A percentile compares a stretch with the other conserved stretches of the same genome.
These are phyloP conservation scores for Drymodes brunneopygia DNA, from an alignment of 2,113 vertebrate genomes.

Conservation along the genomic window DNA sequence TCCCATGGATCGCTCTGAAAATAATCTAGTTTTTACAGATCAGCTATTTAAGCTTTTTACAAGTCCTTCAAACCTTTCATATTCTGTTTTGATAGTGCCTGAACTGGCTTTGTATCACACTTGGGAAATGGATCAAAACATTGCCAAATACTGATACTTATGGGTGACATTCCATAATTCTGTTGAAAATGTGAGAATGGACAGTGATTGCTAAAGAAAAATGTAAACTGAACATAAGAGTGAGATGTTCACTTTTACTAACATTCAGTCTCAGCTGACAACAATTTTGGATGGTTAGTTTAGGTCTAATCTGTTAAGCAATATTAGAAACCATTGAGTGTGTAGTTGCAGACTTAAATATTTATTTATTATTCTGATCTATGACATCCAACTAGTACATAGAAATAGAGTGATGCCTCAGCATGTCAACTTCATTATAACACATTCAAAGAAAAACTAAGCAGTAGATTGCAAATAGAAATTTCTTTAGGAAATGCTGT, in stretches of 20 bases:
- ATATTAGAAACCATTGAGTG: neutral
- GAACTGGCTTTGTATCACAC: neutral
- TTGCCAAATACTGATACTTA: neutral
- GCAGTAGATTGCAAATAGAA: neutral
- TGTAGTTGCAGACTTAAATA: neutral
- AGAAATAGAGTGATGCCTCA: neutral
- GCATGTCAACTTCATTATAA: neutral
- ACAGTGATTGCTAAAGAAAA: neutral
- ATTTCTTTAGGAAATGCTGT: neutral
- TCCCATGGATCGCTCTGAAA: neutral
- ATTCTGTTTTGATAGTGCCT: neutral
- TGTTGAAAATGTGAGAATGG: neutral
- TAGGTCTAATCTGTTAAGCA: neutral
- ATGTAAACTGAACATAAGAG: neutral
- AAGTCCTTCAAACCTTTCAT: neutral
- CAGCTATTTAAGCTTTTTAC: neutral
- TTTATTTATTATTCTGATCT: neutral
- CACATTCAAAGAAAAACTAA: neutral
- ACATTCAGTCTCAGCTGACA: neutral
- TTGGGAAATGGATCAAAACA: neutral
- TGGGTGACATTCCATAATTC: neutral
- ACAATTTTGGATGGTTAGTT: neutral
- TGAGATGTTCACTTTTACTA: neutral
- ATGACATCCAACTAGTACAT: neutral
- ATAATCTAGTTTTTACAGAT: neutral